A percentile compares a stretch with the other conserved stretches of the same genome.
Evolutionary conservation across 2,888 invertebrate species (phyloP).

Genomic region (Tenthredo distinguenda): DNA sequence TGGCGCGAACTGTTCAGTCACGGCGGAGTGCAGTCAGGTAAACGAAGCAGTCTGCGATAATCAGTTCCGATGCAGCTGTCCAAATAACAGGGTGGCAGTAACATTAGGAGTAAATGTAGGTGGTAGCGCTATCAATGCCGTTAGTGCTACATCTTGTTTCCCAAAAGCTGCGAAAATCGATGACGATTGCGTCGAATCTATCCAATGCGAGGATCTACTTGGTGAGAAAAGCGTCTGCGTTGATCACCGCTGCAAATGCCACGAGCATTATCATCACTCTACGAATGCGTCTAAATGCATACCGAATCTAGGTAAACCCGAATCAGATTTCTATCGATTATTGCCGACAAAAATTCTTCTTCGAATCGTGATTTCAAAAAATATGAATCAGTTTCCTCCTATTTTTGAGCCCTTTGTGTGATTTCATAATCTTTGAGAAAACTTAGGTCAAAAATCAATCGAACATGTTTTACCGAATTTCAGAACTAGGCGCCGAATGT

Average conservation of each 20-base stretch:
- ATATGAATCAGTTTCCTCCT: background rate
- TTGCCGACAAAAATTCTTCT: background rate
- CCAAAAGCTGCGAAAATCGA: constrained; percentile 55
- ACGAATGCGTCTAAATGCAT: constrained; percentile 56
- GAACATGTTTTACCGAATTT: background rate
- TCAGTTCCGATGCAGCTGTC: constrained; percentile 60
- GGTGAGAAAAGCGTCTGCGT: constrained; percentile 57
- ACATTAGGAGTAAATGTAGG: background rate
- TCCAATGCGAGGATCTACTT: constrained; percentile 62
- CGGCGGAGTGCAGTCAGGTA: constrained; percentile 62
- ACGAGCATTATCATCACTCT: constrained; percentile 59
- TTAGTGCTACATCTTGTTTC: constrained; percentile 59
- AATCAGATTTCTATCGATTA: background rate
- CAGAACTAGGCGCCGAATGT: constrained; percentile 63
- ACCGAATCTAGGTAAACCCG: constrained; percentile 57
- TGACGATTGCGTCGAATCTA: constrained; percentile 59
- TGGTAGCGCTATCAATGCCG: constrained; percentile 50
- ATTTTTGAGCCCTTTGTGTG: background rate
- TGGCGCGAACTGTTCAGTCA: constrained; percentile 55
- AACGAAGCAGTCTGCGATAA: constrained; percentile 60
- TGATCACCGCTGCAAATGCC: constrained; percentile 61
- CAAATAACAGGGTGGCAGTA: constrained; percentile 30
- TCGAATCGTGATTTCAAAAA: background rate
- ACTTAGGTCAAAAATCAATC: background rate
- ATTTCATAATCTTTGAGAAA: background rate